Conservation (phyloP, 1,140 invertebrate genomes). For the Mya arenaria region DNA sequence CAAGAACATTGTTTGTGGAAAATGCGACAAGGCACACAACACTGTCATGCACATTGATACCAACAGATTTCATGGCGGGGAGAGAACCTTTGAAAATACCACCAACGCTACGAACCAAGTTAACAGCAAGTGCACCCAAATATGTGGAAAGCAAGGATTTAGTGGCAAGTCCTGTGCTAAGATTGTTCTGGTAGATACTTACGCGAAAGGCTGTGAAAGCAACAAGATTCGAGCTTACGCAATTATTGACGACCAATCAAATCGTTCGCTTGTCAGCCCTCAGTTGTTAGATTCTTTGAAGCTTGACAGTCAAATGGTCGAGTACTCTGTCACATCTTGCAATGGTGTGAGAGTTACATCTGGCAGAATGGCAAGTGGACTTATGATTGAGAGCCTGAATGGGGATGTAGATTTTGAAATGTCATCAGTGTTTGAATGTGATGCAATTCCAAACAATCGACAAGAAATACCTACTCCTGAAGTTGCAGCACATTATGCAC, state of each 20-base stretch:
- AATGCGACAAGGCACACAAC: too few species aligned
- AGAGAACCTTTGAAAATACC: too few species aligned
- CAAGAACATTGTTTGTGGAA: too few species aligned
- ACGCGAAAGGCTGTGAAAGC: not conserved
- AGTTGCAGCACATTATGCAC: not conserved
- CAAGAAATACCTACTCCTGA: not conserved
- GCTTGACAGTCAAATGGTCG: not conserved
- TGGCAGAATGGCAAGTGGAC: not conserved
- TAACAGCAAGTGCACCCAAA: not conserved
- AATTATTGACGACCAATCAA: not conserved
- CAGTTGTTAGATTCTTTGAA: not conserved
- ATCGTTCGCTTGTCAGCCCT: not conserved
- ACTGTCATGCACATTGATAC: too few species aligned
- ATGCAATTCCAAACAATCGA: not conserved
- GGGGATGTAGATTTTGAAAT: too few species aligned
- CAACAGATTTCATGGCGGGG: too few species aligned
- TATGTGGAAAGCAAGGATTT: not conserved
- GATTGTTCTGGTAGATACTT: not conserved
- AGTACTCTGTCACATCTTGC: not conserved
- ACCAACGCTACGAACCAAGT: too few species aligned
- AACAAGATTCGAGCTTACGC: not conserved
- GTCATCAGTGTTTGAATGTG: not conserved
- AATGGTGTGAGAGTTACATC: not conserved
- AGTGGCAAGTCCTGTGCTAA: not conserved
- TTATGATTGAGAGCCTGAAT: too few species aligned